Evolutionary conservation across 37 sponge, comb jelly and placozoan genomes (phyloP).

Genomic region (Theonella swinhoei): DNA sequence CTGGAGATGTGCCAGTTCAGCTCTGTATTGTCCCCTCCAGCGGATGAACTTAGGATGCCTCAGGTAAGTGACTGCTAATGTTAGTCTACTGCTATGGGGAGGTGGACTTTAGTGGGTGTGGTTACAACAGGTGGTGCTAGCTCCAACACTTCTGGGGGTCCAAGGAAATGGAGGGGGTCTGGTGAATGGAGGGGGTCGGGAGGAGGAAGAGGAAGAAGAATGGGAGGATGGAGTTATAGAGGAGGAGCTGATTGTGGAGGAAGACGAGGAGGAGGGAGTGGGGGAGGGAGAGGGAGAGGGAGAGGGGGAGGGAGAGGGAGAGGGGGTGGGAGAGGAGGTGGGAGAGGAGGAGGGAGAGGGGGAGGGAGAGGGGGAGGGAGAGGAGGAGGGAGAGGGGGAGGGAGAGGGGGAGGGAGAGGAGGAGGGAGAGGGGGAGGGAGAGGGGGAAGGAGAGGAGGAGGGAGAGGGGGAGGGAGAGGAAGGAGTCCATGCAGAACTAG

Average conservation of each 20-base stretch:
- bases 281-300: background rate
- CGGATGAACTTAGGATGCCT: background rate
- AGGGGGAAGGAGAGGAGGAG: background rate
- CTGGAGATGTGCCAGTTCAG: background rate
- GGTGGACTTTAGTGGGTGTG: background rate
- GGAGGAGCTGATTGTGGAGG: background rate
- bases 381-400: background rate
- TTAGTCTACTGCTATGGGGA: no score
- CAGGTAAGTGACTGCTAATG: no score
- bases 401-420: background rate
- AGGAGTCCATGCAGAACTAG: conserved; percentile 2
- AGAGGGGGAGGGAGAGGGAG: background rate
- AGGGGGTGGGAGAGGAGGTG: background rate
- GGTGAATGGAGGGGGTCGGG: no score
- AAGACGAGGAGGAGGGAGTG: background rate
- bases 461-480: background rate
- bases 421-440: background rate
- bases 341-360: no score
- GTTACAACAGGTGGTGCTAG: background rate
- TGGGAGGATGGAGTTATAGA: background rate
- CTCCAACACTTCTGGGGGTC: background rate
- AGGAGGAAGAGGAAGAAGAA: background rate
- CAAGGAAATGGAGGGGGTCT: background rate
- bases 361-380: background rate
- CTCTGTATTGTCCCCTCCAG: background rate